Evolutionary conservation across 1,140 invertebrate genomes (phyloP), one percentile per base, ranked within the genome.

Genomic region (Leguminivora glycinivorella): DNA sequence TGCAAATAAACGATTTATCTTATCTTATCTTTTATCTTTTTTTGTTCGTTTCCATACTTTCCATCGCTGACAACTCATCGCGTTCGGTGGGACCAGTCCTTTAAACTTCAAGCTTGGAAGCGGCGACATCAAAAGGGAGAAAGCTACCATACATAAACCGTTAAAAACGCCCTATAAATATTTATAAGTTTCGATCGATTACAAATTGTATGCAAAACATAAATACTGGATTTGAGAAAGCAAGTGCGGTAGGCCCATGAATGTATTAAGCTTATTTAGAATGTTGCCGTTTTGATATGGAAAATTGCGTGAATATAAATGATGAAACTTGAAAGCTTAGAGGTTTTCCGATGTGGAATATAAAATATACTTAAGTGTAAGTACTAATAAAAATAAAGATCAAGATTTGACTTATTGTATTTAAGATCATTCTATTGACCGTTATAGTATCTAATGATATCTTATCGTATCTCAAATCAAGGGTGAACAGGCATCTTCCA

Each of bases 91-190:
- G n/a, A n/a, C n/a, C n/a, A n/a, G n/a, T n/a, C n/a, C n/a, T n/a
- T n/a, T n/a, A n/a, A 52, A 19, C 25, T 63, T 4, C n/a, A 29
- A 63, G 58, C 58, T 29, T 29, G 69, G 68, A 56, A 56, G 76
- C 74, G 70, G 72, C 71, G 29, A 31, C 29, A 66, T 72, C 73
- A 75, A 77, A 76, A 58, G 26, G 66, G 73, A 73, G 74, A 80
- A 77, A 80, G 74, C 73, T 34, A 60, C 47, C 52, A 71, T 72
- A 70, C 19, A 52, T 63, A 63, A 31, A 10, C 58, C 25, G n/a
- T 63, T 63, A 63, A 63, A 63, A 63, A 29, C 26, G 58, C 17
- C 26, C 58, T 29, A 63, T 63, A 63, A 63, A 63, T 63, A 63
- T 63, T 63, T 63, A 63, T 63, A 63, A 63, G 17, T 29, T 29